A percentile compares a stretch with the other conserved stretches of the same genome.
Evolutionary conservation across 2,888 invertebrate species (phyloP).

Genomic region (Tenthredo mesomela): DNA sequence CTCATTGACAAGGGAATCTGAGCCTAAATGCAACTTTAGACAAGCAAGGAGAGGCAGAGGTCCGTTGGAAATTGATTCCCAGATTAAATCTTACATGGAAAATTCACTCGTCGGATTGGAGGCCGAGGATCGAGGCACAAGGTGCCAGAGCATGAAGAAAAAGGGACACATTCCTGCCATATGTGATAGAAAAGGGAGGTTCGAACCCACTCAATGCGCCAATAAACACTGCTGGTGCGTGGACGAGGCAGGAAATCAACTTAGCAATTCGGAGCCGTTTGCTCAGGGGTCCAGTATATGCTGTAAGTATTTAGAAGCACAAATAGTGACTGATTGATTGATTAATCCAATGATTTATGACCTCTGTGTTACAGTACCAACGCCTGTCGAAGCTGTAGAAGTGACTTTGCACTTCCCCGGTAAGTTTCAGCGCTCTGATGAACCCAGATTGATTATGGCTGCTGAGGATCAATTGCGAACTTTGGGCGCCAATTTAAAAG

Average conservation of each 20-base stretch:
- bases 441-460: slow-evolving; percentile 67
- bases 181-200: slow-evolving; percentile 86
- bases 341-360: background rate
- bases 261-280: slow-evolving; percentile 83
- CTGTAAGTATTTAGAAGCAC: slow-evolving; percentile 73
- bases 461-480: slow-evolving; percentile 71
- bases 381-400: slow-evolving; percentile 87
- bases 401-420: slow-evolving; percentile 87
- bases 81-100: slow-evolving; percentile 72
- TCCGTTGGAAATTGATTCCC: slow-evolving; percentile 66
- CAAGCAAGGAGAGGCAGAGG: slow-evolving; percentile 84
- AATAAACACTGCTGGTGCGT: slow-evolving; percentile 90
- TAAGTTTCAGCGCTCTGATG: slow-evolving; percentile 77
- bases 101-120: slow-evolving; percentile 63
- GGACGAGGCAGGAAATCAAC: slow-evolving; percentile 89
- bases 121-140: slow-evolving; percentile 77
- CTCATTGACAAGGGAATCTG: slow-evolving; percentile 86
- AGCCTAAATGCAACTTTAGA: slow-evolving; percentile 89
- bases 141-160: slow-evolving; percentile 80
- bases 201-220: slow-evolving; percentile 88
- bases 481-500: slow-evolving; percentile 73
- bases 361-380: slow-evolving; percentile 79
- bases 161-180: slow-evolving; percentile 78
- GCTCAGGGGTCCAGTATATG: slow-evolving; percentile 81
- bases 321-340: background rate